Evolutionary conservation across 1,140 invertebrate species (phyloP), one percentile per base, ranked within the genome.

Genomic region (Pinna nobilis): DNA sequence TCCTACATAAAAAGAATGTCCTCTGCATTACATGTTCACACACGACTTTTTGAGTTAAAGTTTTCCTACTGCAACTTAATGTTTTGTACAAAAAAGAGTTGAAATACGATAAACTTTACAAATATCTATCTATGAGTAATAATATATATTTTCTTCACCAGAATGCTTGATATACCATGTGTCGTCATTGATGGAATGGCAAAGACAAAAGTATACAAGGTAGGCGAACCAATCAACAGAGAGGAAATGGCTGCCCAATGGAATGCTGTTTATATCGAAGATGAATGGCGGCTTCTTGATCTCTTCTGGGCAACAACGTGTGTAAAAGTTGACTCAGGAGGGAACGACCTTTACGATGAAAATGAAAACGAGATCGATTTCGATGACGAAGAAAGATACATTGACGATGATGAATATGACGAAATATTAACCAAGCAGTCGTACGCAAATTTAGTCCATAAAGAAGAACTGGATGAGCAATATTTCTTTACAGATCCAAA

Each of bases 401-500:
- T 61, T 13, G 44, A 70, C 9, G 25, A 33, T 20, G 32, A 61
- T 15, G 47, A 63, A 18, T 47, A 30, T 20, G 25, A 11, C 4
- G 57, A 51, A 5, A n/a, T 30, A 25, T 28, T 47, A 44, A 33
- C 64, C 6, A 50, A 66, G 32, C 28, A 30, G 7, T 55, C 49
- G 6, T 68, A 32, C n/a, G 44, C 33, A 11, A 57, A 23, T 3
- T 30, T 33, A 25, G 28, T 30, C 20, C 77, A 78, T 49, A 68
- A 80, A 28, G 81, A 81, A 60, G 75, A 79, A 37, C 81, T 80
- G 28, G 84, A 87, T 41, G 86, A 87, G 63, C 83, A 86, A 64
- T 87, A 87, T 73, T 91, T 91, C 83, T 83, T 91, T 7, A 89
- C 90, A 7, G 90, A 91, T 76, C 90, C 91, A 1, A 81, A 89